These are phyloP conservation scores for Drosophila demipolita DNA, from an alignment of 2,888 invertebrate species.

Conservation along the genomic window DNA sequence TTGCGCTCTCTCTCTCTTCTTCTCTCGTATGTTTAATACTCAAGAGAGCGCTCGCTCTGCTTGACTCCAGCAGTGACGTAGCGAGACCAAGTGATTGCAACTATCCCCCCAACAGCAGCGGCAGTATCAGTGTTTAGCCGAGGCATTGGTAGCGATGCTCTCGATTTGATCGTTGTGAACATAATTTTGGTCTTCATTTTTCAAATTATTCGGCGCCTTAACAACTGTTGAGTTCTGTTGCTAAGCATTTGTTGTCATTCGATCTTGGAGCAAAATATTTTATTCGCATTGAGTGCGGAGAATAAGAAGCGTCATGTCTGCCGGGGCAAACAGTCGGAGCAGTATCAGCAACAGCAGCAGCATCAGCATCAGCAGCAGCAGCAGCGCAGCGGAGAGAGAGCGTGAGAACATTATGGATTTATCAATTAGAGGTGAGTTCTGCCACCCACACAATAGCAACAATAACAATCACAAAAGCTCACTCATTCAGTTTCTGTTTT, in stretches of 20 bases:
- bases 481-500: slow-evolving; percentile 42
- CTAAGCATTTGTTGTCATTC: slow-evolving; percentile 44
- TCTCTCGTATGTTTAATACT: slow-evolving; percentile 15
- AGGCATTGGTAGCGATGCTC: slow-evolving; percentile 39
- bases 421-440: slow-evolving; percentile 79
- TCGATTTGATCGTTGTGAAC: slow-evolving; percentile 41
- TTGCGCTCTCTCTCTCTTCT: not conserved
- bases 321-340: slow-evolving; percentile 38
- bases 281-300: slow-evolving; percentile 30
- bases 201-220: slow-evolving; percentile 48
- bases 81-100: slow-evolving; percentile 52
- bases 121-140: not conserved
- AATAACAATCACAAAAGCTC: slow-evolving; percentile 10
- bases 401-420: slow-evolving; percentile 80
- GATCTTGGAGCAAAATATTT: slow-evolving; percentile 40
- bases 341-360: slow-evolving; percentile 12
- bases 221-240: slow-evolving; percentile 34
- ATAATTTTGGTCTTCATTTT: slow-evolving; percentile 70
- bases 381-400: slow-evolving; percentile 26
- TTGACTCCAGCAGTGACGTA: slow-evolving; percentile 11
- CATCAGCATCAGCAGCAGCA: slow-evolving; percentile 13
- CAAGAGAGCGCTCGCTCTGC: slow-evolving; percentile 30
- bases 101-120: slow-evolving; percentile 23
- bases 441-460: not conserved
- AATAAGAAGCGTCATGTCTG: slow-evolving; percentile 40